Percentiles rank a stretch among this genome's conserved stretches.
These are phyloP conservation scores for Euproctis similis DNA, from an alignment of 2,888 invertebrate genomes.

Conservation along the genomic window DNA sequence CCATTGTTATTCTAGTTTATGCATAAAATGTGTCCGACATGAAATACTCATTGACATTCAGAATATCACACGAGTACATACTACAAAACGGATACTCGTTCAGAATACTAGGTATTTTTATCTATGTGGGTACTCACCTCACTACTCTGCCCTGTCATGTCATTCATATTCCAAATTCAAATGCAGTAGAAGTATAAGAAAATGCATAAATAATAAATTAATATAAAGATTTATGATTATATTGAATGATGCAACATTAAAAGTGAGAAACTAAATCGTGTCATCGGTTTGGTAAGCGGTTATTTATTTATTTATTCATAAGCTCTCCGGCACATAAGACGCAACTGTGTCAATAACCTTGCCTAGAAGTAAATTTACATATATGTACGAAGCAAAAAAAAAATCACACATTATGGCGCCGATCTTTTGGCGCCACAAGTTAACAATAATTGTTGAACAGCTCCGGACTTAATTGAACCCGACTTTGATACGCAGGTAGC, in stretches of 20 bases:
- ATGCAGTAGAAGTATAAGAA: conserved; percentile 17
- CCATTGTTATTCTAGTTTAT: conserved; percentile 28
- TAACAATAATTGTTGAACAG: too few relatives aligned
- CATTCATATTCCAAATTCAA: conserved; percentile 33
- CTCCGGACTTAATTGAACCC: too few relatives aligned
- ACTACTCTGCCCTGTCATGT: too few relatives aligned
- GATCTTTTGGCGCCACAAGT: conserved; percentile 29
- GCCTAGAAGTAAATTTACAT: conserved; percentile 59
- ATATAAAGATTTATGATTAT: conserved; percentile 37
- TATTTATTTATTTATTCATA: conserved; percentile 54
- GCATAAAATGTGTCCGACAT: conserved; percentile 30
- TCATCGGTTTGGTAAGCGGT: conserved; percentile 50
- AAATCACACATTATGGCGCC: conserved; percentile 17
- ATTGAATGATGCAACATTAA: conserved; percentile 33
- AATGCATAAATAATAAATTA: conserved; percentile 18
- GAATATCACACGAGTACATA: conserved; percentile 34
- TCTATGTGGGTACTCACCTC: too few relatives aligned
- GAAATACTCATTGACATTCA: conserved; percentile 41
- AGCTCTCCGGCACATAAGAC: conserved; percentile 45
- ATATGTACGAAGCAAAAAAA: conserved; percentile 49
- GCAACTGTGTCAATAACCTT: conserved; percentile 69
- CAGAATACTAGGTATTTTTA: conserved; percentile 35
- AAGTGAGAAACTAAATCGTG: conserved; percentile 47
- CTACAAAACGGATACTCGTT: conserved; percentile 29
- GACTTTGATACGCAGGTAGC: too few relatives aligned